A percentile compares a stretch with the other conserved stretches of the same genome.
These are phyloP conservation scores for Mus spretus DNA, from an alignment of 2,797 vertebrate species.

Conservation along the genomic window DNA sequence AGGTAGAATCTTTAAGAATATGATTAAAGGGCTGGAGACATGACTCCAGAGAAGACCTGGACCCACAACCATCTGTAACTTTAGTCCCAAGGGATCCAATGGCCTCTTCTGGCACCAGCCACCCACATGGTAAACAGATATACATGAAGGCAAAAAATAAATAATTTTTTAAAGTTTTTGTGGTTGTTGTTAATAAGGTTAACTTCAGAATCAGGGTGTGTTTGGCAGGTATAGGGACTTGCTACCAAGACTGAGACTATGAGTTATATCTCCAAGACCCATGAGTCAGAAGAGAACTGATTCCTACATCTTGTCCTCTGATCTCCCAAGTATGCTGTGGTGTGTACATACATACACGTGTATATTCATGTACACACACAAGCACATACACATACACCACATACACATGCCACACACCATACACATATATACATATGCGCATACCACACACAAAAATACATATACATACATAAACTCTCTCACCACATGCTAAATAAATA, in stretches of 20 bases:
- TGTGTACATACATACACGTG: no score
- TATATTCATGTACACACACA: neutral
- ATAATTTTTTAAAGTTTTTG: neutral
- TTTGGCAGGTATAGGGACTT: neutral
- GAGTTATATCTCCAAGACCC: neutral
- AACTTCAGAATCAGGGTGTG: neutral
- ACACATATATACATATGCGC: neutral
- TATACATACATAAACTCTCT: neutral
- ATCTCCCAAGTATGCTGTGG: neutral
- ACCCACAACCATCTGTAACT: neutral
- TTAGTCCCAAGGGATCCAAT: neutral
- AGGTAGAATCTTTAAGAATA: conserved; percentile 12
- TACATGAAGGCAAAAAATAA: neutral
- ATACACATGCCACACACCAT: neutral
- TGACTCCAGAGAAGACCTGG: neutral
- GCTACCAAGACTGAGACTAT: neutral
- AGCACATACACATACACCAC: neutral
- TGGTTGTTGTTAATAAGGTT: neutral
- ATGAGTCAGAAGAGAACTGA: neutral
- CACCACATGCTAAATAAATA: neutral
- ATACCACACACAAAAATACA: neutral
- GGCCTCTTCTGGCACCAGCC: neutral
- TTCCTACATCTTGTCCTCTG: neutral
- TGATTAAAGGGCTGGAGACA: neutral
- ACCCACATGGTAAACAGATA: neutral